Base-by-base conservation (phyloP, 2,797 vertebrate species). In the Phrynocephalus guinanensis region DNA sequence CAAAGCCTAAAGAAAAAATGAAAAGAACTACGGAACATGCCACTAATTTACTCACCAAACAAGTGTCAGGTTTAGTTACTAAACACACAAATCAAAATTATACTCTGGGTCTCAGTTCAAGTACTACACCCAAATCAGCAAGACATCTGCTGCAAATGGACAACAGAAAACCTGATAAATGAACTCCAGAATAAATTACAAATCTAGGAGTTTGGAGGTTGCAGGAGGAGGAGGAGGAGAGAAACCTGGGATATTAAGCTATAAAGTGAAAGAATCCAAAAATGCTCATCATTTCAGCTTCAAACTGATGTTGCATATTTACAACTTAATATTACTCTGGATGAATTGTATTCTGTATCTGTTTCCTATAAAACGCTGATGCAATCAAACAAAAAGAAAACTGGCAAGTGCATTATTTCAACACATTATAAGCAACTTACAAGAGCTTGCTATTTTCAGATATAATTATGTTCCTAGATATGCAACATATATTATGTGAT, bases 401-500 rank as follows among this genome's bases (percentile, higher is more conserved):
- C 28, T 4, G 3, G 50, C 72, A 71, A 67, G 60, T 92, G 92
- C 15, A 73, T 52, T 80, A 22, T 24, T 73, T 72, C 9, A 50
- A 24, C 9, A 33, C 60, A 72, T 30, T 84, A 60, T 13, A 84
- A 66, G 33, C 30, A 87, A 33, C 24, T 87, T 1, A 70, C 20
- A 48, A 88, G 84, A 82, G 5, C 26, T 60, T 63, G 56, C 16
- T 75, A 88, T 86, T 89, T 63, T 52, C 63, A 87, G 28, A 87
- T 7, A 79, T 2, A 10, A 68, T 83, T 5, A 63, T 83, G 48
- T 68, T 85, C 76, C 28, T 50, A 68, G 0, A 0, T 3, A 84
- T 0, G 0, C 67, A 92, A n/a, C 0, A 1, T 48, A 9, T 86
- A 50, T 28, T 33, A 76, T 83, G 87, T 71, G 78, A 73, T 28